Evolutionary conservation across 2,797 vertebrate species (phyloP).

Genomic region (Hippocampus kuda): DNA sequence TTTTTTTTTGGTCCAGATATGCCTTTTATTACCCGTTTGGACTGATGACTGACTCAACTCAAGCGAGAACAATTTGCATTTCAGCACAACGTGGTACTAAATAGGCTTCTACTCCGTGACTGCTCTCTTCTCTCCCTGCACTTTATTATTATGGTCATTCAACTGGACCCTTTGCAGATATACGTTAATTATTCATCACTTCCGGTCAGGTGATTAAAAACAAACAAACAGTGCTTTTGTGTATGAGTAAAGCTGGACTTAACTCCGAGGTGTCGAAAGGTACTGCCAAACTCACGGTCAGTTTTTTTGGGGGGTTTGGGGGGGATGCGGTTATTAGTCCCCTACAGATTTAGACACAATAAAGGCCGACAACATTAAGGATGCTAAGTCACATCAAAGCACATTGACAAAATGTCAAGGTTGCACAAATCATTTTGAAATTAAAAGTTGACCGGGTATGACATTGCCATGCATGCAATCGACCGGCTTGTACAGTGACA

Average conservation of each 20-base stretch:
- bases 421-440: slow-evolving; percentile 1
- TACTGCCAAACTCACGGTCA: slow-evolving; percentile 1
- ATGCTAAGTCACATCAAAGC: background rate
- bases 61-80: slow-evolving; percentile 2
- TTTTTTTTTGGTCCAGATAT: background rate
- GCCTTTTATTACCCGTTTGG: slow-evolving; percentile 2
- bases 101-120: background rate
- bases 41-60: background rate
- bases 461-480: background rate
- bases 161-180: slow-evolving; percentile 4
- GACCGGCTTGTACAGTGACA: background rate
- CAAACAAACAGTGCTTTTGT: background rate
- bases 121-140: background rate
- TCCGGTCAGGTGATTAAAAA: background rate
- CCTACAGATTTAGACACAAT: background rate
- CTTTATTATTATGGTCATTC: slow-evolving; percentile 1
- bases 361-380: background rate
- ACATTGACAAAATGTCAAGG: background rate
- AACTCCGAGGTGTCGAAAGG: background rate
- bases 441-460: background rate
- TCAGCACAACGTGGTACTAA: slow-evolving; percentile 4
- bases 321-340: background rate
- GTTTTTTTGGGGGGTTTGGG: background rate
- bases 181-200: background rate
- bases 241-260: background rate